Conservation (phyloP, 2,888 invertebrate species). For the Biston betularia region DNA sequence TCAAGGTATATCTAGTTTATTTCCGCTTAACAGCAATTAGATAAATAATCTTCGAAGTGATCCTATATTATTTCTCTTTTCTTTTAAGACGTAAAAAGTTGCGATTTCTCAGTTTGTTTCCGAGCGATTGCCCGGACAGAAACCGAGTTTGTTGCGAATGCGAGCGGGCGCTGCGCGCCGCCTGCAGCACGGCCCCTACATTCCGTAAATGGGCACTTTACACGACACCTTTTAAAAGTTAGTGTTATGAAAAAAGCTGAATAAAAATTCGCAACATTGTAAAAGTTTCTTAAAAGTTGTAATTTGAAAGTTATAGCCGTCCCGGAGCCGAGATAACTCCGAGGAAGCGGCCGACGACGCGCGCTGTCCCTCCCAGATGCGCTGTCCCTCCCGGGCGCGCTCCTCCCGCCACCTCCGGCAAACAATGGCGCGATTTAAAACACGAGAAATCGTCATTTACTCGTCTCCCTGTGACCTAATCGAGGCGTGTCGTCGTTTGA, state of each 20-base stretch:
- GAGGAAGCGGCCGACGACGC: slow-evolving; percentile 1
- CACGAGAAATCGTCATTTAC: neutral
- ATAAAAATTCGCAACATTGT: no score
- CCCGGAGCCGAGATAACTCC: neutral
- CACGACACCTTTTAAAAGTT: neutral
- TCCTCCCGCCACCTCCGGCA: neutral
- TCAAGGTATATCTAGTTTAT: no score
- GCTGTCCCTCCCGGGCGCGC: neutral
- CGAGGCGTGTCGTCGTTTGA: neutral
- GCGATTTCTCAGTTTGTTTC: no score
- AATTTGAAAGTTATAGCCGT: neutral
- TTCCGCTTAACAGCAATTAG: no score
- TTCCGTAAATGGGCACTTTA: neutral
- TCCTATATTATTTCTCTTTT: no score
- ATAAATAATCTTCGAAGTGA: no score
- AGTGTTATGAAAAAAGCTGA: neutral
- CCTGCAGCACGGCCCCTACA: no score
- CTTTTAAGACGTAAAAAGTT: no score
- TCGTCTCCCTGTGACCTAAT: neutral
- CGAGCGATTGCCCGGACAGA: no score
- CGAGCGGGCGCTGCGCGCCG: no score
- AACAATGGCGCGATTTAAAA: neutral
- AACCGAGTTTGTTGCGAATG: no score
- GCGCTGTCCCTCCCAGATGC: neutral
- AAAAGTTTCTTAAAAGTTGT: slow-evolving; percentile 10